Base-by-base conservation (phyloP, 2,888 invertebrate genomes). In the Gryllus longicercus region DNA sequence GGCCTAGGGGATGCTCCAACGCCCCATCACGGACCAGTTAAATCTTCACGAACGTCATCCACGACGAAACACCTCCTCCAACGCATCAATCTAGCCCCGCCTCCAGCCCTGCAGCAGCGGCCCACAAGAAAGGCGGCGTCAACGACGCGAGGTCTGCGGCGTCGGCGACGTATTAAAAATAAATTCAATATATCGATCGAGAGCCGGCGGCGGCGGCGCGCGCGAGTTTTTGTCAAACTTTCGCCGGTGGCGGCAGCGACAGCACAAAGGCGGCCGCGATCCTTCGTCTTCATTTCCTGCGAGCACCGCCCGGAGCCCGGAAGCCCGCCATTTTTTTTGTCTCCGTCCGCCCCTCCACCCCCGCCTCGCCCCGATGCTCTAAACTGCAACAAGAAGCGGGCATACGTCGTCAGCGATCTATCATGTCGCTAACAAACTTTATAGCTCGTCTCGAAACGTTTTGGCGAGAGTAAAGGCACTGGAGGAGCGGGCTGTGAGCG, bases 211-310 rank as follows among this genome's bases (percentile, higher is more conserved):
- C 63, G 63, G 16, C 1, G 38, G 38, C 38, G 38, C 38, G 38
- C 38, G 38, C 38, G 38, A 38, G 38, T 38, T 38, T 38, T 38
- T 38, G 38, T 8, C 38, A 38, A 38, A 38, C 38, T 38, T 63
- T 63, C n/a, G 14, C 63, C 63, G 16, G 16, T 5, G 63, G n/a
- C 63, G 63, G 14, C n/a, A 5, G 38, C 63, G 63, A 16, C 16
- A 18, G 14, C 63, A 18, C 63, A 63, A 63, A 63, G n/a, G 63
- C 63, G 3, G 14, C n/a, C 63, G 16, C 63, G 63, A 63, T 63
- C 63, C n/a, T 63, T 63, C 63, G n/a, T 63, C 63, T 63, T 63
- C 63, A 63, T 63, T 63, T 63, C 63, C 63, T 63, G 63, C 63
- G 11, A 63, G 16, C 63, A 16, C 63, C 63, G n/a, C 14, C 38